Conservation (phyloP, 2,888 invertebrate genomes). For the Drosophila colorata region DNA sequence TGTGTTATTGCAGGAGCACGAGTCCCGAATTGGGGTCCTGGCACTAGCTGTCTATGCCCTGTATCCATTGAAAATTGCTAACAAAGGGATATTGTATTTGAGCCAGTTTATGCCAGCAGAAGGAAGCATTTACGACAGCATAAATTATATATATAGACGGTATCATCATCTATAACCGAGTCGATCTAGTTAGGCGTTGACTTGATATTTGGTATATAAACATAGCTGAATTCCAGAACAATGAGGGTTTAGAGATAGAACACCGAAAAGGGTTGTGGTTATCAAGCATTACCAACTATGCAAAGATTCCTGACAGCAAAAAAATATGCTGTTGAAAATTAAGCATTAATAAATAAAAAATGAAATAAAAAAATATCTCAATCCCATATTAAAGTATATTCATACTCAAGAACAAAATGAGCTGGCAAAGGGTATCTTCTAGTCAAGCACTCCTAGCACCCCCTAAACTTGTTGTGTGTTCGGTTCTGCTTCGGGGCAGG, state of each 20-base stretch:
- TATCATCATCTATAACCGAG: too few species aligned
- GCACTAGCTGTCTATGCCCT: not conserved
- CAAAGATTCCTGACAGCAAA: too few species aligned
- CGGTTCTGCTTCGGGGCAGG: constrained; percentile 22
- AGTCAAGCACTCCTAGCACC: not conserved
- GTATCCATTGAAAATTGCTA: not conserved
- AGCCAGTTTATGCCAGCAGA: too few species aligned
- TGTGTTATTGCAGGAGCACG: constrained; percentile 10
- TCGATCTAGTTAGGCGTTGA: too few species aligned
- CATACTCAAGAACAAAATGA: not conserved
- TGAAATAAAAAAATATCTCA: not conserved
- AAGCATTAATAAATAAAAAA: too few species aligned
- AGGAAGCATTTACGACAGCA: too few species aligned
- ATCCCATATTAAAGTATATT: not conserved
- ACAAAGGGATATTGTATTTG: not conserved
- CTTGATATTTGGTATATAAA: not conserved
- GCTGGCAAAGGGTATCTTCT: not conserved
- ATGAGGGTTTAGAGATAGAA: too few species aligned
- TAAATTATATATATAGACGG: too few species aligned
- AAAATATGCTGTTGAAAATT: too few species aligned
- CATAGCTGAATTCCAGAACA: not conserved
- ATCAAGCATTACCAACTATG: too few species aligned
- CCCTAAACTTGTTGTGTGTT: constrained; percentile 10
- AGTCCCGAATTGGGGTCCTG: not conserved
- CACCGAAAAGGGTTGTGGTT: too few species aligned